Conservation (phyloP, 1,140 invertebrate genomes). For the Bradynema listronoti region DNA sequence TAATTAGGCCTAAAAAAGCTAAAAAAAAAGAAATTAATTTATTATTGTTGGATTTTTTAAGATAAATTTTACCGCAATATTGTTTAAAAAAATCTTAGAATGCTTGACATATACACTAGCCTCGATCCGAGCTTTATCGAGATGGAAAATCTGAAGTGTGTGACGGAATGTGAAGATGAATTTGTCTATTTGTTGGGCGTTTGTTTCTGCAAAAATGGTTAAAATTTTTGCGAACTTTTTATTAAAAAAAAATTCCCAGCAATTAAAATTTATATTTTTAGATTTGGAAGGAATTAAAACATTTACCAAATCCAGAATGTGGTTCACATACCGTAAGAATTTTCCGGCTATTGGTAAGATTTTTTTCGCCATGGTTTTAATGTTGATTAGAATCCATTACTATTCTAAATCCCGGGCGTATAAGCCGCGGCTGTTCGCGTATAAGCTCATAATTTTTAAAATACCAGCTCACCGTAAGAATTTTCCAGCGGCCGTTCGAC, state of each 20-base stretch:
- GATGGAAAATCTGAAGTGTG: slow-evolving; percentile 22
- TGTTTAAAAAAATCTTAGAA: slow-evolving; percentile 20
- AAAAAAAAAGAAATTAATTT: not conserved
- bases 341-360: slow-evolving; percentile 51
- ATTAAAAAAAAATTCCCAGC: slow-evolving; percentile 4
- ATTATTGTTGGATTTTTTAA: not conserved
- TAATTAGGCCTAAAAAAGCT: no score
- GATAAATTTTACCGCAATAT: not conserved
- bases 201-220: slow-evolving; percentile 18
- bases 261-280: slow-evolving; percentile 15
- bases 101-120: slow-evolving; percentile 46
- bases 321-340: slow-evolving; percentile 55
- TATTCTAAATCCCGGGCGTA: no score
- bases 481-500: no score
- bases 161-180: slow-evolving; percentile 22
- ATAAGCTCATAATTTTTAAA: no score
- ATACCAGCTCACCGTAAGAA: no score
- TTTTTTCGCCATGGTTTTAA: not conserved
- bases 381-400: no score
- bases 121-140: slow-evolving; percentile 41
- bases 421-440: no score
- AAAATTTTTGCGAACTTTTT: slow-evolving; percentile 10
- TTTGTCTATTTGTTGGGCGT: slow-evolving; percentile 36
- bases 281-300: slow-evolving; percentile 41
- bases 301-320: slow-evolving; percentile 45